Percentiles rank a stretch among this genome's conserved stretches.
Evolutionary conservation across 2,797 vertebrate genomes (phyloP).

Genomic region (Gymnothorax javanicus): DNA sequence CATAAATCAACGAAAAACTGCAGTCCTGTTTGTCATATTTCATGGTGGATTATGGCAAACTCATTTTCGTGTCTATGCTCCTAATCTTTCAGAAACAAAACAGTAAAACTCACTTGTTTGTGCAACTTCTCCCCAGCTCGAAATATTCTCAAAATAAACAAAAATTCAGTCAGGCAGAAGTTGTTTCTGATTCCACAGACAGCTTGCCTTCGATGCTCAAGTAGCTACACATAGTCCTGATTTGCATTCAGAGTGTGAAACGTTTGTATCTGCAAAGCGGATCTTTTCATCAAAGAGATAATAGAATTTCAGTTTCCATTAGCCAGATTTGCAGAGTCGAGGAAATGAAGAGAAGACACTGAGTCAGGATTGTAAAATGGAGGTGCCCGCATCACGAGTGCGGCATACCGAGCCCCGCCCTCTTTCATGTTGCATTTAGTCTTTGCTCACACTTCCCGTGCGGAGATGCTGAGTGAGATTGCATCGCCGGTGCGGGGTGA

Average conservation of each 20-base stretch:
- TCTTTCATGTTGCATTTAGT: constrained; percentile 29
- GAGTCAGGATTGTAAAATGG: background rate
- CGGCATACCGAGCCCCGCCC: constrained; percentile 20
- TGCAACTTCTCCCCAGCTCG: background rate
- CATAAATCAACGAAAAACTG: background rate
- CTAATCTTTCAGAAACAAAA: background rate
- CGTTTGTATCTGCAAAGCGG: background rate
- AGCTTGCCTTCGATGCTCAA: constrained; percentile 41
- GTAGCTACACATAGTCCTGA: constrained; percentile 15
- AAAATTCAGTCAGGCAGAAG: background rate
- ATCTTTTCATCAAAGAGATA: background rate
- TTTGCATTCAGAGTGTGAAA: background rate
- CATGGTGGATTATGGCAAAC: background rate
- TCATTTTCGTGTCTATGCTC: background rate
- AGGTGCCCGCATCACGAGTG: constrained; percentile 40
- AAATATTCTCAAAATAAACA: background rate
- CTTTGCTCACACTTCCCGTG: constrained; percentile 19
- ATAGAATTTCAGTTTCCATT: background rate
- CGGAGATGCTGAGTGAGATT: constrained; percentile 36
- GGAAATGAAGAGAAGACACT: background rate
- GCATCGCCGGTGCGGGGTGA: background rate
- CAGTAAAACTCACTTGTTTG: background rate
- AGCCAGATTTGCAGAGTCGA: background rate
- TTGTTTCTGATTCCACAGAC: background rate
- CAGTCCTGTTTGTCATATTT: background rate